Conservation (phyloP, 2,113 vertebrate species). For the Serinus canaria region DNA sequence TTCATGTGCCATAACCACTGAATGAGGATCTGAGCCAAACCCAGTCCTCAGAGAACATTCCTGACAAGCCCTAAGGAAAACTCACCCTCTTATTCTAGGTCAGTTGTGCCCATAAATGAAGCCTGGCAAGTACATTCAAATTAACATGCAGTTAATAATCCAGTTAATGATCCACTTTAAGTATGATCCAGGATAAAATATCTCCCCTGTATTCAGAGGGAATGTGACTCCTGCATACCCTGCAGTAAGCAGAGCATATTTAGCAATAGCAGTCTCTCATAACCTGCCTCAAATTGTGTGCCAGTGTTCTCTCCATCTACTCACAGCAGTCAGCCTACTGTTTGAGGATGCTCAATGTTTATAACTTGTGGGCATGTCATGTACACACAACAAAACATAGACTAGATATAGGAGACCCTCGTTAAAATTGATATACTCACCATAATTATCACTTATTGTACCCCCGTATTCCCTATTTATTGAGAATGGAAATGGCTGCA, state of each 20-base stretch:
- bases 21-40: not conserved
- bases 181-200: not conserved
- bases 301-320: not conserved
- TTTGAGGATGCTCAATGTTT: not conserved
- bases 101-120: not conserved
- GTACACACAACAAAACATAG: not conserved
- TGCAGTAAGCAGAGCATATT: not conserved
- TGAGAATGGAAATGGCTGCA: not conserved
- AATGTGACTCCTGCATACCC: not conserved
- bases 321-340: not conserved
- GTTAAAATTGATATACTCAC: not conserved
- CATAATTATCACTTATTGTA: not conserved
- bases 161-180: not conserved
- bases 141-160: not conserved
- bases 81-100: not conserved
- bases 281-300: not conserved
- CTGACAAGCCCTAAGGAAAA: not conserved
- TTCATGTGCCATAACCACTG: not conserved
- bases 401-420: not conserved
- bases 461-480: not conserved
- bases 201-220: not conserved
- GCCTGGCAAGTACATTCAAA: not conserved
- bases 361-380: not conserved
- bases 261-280: not conserved
- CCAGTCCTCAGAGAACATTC: not conserved